Percentiles rank a stretch among this genome's conserved stretches.
phyloP scores from a whole-genome alignment of 2,113 vertebrate genomes.

The Cyphotilapia sp. region DNA sequence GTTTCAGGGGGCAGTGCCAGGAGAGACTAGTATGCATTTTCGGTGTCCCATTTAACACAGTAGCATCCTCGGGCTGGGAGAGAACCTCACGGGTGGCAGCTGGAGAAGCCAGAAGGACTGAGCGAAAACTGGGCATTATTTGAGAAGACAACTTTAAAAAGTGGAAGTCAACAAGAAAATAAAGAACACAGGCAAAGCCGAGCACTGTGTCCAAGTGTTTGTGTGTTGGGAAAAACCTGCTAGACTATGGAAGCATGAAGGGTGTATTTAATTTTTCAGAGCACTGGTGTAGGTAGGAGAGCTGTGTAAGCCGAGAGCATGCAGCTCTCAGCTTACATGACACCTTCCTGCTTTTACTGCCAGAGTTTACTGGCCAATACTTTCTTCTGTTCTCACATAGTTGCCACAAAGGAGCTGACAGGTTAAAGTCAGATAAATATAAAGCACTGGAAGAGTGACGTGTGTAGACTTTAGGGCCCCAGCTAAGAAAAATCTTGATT shows the following conservation, averaged over 20 bases:
- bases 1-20: background rate
- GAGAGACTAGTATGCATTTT: background rate
- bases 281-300: background rate
- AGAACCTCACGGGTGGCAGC: background rate
- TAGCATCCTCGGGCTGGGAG: background rate
- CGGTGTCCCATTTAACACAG: background rate
- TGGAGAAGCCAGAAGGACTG: background rate
- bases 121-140: rapidly evolving
- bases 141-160: background rate
- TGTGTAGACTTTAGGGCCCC: background rate
- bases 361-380: background rate
- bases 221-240: background rate
- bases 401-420: background rate
- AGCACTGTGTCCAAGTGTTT: background rate
- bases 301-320: background rate
- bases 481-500: background rate
- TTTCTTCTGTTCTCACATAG: background rate
- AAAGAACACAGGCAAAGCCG: background rate
- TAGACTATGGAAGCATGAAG: background rate
- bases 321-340: background rate
- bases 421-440: background rate
- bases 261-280: background rate
- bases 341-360: background rate
- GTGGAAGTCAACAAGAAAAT: background rate
- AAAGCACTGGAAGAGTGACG: background rate